phyloP scores from a whole-genome alignment of 2,113 vertebrate genomes.

The Hipposideros armiger region DNA sequence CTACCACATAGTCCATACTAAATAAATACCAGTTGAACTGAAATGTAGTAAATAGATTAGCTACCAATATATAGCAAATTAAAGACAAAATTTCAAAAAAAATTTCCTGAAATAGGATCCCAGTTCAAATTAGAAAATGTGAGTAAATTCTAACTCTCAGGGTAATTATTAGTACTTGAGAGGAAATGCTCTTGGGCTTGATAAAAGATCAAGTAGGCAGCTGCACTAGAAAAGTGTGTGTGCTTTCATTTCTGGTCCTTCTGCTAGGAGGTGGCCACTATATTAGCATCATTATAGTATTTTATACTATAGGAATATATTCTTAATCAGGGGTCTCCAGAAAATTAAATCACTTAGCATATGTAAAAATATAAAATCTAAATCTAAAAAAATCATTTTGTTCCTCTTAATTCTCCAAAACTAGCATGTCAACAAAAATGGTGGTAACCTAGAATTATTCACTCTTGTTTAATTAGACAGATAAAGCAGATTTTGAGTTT shows the following conservation, averaged over 20 bases:
- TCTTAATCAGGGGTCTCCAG: neutral
- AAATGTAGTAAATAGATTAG: constrained; percentile 14
- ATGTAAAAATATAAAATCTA: neutral
- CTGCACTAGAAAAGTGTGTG: neutral
- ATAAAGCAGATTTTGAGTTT: neutral
- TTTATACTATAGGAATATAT: neutral
- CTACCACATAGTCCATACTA: neutral
- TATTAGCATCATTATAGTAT: neutral
- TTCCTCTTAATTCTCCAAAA: neutral
- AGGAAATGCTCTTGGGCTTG: neutral
- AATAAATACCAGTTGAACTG: neutral
- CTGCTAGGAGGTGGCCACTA: neutral
- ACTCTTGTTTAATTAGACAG: neutral
- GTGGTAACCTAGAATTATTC: neutral
- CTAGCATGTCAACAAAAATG: neutral
- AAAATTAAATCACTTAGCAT: neutral
- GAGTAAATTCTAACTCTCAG: constrained; percentile 15
- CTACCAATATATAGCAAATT: neutral
- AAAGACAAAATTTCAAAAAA: neutral
- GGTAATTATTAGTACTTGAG: constrained; percentile 4
- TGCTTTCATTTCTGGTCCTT: neutral
- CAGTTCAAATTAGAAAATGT: constrained; percentile 14
- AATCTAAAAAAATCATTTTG: neutral
- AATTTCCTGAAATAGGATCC: neutral
- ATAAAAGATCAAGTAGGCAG: neutral